Evolutionary conservation across 2,113 vertebrate species (phyloP).

Genomic region (Elanoides forficatus): DNA sequence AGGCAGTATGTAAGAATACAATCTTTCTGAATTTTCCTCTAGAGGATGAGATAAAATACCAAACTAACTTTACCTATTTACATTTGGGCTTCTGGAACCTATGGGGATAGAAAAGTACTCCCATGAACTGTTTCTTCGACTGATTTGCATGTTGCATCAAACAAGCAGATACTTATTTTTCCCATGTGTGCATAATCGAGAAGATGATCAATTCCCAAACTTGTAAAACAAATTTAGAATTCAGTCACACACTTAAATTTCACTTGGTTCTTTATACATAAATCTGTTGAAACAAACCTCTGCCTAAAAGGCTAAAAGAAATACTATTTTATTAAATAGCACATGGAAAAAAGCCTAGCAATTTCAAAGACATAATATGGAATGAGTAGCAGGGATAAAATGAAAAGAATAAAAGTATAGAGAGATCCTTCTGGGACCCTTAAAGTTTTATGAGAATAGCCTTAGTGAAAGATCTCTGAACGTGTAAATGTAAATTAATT

Average conservation of each 20-base stretch:
- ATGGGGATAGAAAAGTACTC: neutral
- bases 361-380: slow-evolving; percentile 37
- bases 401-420: slow-evolving; percentile 16
- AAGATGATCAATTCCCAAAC: neutral
- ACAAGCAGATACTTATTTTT: neutral
- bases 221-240: neutral
- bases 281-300: slow-evolving; percentile 13
- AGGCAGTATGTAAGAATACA: neutral
- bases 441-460: slow-evolving; percentile 43
- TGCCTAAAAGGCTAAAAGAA: neutral
- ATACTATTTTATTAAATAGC: neutral
- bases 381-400: neutral
- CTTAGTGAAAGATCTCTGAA: neutral
- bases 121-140: neutral
- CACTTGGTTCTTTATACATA: neutral
- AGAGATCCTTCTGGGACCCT: slow-evolving; percentile 19
- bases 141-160: neutral
- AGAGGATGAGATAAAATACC: neutral
- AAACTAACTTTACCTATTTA: neutral
- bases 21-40: neutral
- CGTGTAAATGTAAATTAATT: slow-evolving; percentile 40
- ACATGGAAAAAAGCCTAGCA: slow-evolving; percentile 15
- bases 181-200: neutral
- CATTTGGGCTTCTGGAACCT: neutral
- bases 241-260: neutral